phyloP scores from a whole-genome alignment of 53 echinoderm and acorn worm genomes.

The Mesocentrotus franciscanus region DNA sequence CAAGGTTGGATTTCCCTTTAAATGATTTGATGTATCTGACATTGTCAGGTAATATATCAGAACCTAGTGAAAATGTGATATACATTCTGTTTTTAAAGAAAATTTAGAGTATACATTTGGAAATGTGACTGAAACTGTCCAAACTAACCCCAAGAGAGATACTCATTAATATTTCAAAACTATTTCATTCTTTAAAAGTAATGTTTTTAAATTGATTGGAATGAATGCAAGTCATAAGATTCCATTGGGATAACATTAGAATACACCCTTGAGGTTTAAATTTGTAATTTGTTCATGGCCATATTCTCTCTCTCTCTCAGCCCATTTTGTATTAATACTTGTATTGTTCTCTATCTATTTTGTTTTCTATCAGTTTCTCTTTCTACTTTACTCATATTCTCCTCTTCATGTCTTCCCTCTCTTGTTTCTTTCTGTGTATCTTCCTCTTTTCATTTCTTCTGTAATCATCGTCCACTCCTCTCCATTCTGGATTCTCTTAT shows the following conservation, averaged over 20 bases:
- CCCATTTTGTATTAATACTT: neutral
- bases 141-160: neutral
- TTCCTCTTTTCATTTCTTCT: neutral
- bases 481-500: neutral
- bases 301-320: neutral
- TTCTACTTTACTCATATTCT: neutral
- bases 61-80: too few relatives aligned
- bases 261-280: neutral
- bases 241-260: neutral
- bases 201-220: neutral
- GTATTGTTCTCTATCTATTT: neutral
- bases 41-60: too few relatives aligned
- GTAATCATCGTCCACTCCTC: neutral
- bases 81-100: too few relatives aligned
- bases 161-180: neutral
- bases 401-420: neutral
- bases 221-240: neutral
- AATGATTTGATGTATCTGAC: too few relatives aligned
- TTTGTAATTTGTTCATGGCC: neutral
- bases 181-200: neutral
- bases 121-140: conserved; percentile 22
- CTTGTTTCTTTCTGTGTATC: neutral
- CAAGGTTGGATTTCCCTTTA: too few relatives aligned
- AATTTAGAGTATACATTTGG: neutral
- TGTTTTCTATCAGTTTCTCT: neutral